phyloP scores from a whole-genome alignment of 2,113 vertebrate genomes.

The Pterocles orientalis region DNA sequence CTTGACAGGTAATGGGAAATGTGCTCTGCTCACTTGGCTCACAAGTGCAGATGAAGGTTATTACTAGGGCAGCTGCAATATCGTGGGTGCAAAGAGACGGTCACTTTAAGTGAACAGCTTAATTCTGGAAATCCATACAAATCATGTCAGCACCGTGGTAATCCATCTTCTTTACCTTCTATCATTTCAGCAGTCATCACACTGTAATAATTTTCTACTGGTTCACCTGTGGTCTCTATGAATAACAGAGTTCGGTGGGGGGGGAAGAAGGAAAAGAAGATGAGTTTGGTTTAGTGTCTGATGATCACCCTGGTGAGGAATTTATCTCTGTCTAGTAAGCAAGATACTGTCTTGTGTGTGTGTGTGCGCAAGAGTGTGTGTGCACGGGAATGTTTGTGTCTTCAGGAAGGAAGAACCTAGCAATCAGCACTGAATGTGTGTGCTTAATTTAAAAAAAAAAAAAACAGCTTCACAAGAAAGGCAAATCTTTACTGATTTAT shows the following conservation, averaged over 20 bases:
- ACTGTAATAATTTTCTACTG: constrained; percentile 77
- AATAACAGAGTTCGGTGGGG: constrained; percentile 66
- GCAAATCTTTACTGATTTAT: constrained; percentile 55
- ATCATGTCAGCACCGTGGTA: constrained; percentile 78
- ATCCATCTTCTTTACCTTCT: constrained; percentile 82
- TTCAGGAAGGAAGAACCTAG: neutral
- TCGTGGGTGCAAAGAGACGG: constrained; percentile 71
- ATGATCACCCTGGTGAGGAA: constrained; percentile 60
- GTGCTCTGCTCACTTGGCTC: constrained; percentile 81
- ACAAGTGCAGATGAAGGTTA: constrained; percentile 86
- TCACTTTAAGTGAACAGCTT: constrained; percentile 83
- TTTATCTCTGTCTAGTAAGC: constrained; percentile 74
- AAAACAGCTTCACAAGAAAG: constrained; percentile 37
- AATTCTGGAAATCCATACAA: constrained; percentile 84
- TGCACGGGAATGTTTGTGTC: neutral
- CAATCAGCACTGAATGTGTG: neutral
- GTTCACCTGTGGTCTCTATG: constrained; percentile 80
- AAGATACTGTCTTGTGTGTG: neutral
- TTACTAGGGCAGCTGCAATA: constrained; percentile 76
- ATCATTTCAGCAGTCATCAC: constrained; percentile 81
- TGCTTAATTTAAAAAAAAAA: constrained; percentile 36
- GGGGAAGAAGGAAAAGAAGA: constrained; percentile 47
- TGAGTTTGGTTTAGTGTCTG: constrained; percentile 69
- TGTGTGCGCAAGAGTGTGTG: neutral
- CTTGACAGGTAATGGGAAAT: constrained; percentile 86